These are phyloP conservation scores for Pseudorectes ferrugineus DNA, from an alignment of 2,113 vertebrate genomes.

Conservation along the genomic window DNA sequence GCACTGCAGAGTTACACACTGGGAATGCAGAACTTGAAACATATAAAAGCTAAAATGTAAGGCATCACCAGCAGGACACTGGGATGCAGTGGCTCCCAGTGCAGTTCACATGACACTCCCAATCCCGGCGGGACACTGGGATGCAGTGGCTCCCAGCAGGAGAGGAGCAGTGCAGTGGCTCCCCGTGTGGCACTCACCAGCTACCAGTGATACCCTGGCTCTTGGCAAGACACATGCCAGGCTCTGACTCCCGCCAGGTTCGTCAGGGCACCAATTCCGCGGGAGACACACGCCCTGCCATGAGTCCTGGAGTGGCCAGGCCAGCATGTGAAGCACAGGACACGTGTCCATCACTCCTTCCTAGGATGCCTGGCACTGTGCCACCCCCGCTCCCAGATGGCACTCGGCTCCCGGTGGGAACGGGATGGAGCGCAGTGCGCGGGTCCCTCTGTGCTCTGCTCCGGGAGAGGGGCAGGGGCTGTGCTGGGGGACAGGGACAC, in stretches of 20 bases:
- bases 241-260: neutral
- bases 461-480: neutral
- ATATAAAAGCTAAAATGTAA: too few relatives aligned
- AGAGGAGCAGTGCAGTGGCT: neutral
- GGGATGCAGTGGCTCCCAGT: neutral
- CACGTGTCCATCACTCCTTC: neutral
- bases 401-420: neutral
- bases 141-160: neutral
- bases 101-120: neutral
- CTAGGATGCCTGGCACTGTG: fast-evolving
- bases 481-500: neutral
- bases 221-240: neutral
- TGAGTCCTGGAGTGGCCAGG: neutral
- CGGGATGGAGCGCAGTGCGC: neutral
- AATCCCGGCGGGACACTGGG: neutral
- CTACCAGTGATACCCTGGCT: neutral
- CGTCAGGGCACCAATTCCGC: neutral
- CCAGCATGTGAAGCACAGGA: neutral
- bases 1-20: too few relatives aligned
- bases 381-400: neutral
- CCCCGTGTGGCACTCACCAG: neutral
- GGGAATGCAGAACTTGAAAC: too few relatives aligned
- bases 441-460: neutral
- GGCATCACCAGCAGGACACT: neutral
- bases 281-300: fast-evolving